phyloP scores from a whole-genome alignment of 2,113 vertebrate genomes.

The Glaucidium brasilianum region DNA sequence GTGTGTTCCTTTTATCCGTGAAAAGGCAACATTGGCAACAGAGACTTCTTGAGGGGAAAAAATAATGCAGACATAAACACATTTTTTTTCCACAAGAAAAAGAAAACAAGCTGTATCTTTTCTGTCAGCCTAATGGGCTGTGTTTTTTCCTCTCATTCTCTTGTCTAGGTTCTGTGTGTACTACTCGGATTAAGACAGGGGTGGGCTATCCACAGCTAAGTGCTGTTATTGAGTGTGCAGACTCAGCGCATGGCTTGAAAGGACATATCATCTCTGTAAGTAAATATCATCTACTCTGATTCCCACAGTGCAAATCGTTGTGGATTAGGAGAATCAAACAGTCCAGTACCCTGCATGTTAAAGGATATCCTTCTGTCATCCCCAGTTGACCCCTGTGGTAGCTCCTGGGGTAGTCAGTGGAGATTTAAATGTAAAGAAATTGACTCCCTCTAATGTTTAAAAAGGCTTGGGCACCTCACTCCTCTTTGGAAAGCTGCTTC shows the following conservation, averaged over 20 bases:
- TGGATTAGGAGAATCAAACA: neutral
- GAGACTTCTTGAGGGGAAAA: neutral
- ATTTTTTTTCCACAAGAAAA: neutral
- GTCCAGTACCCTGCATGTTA: neutral
- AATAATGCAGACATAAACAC: neutral
- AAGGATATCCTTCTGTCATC: neutral
- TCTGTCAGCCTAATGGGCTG: neutral
- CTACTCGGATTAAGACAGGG: conserved; percentile 96
- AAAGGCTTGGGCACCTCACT: neutral
- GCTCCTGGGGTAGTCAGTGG: neutral
- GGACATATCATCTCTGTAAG: conserved; percentile 98
- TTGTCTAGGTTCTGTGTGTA: conserved; percentile 91
- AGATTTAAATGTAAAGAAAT: neutral
- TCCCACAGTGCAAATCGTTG: neutral
- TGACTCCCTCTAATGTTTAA: neutral
- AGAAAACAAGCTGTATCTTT: neutral
- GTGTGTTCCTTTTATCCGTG: neutral
- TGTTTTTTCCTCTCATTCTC: neutral
- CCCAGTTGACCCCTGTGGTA: neutral
- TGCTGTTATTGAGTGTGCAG: conserved; percentile 97
- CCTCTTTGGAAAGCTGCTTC: neutral
- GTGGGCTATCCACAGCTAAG: conserved; percentile 97
- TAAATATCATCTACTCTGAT: neutral
- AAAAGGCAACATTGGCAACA: neutral
- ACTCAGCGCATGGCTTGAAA: conserved; percentile 96